Percentiles rank a stretch among this genome's conserved stretches.
These are phyloP conservation scores for Papilio polyxenes DNA, from an alignment of 1,140 invertebrate genomes.

Conservation along the genomic window DNA sequence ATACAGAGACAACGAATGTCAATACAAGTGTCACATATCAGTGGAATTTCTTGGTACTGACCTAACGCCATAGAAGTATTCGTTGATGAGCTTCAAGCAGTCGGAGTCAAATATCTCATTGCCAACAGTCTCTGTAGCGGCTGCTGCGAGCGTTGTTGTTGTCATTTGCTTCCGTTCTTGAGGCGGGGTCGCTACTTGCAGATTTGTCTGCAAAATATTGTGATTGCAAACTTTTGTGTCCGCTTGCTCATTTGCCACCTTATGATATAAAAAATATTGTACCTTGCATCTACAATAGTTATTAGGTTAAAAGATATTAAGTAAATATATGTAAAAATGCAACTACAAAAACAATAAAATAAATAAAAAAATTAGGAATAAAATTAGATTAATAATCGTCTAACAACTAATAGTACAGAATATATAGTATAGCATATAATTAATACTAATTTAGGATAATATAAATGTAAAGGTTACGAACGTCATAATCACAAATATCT, in stretches of 20 bases:
- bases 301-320: too few species aligned
- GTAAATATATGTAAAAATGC: too few species aligned
- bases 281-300: too few species aligned
- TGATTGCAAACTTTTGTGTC: too few species aligned
- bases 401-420: too few species aligned
- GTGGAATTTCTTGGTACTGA: slow-evolving; percentile 42
- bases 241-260: too few species aligned
- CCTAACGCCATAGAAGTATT: slow-evolving; percentile 96
- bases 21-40: neutral
- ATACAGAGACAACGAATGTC: neutral
- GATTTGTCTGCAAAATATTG: slow-evolving; percentile 80
- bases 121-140: slow-evolving; percentile 87
- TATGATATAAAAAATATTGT: too few species aligned
- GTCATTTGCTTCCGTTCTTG: slow-evolving; percentile 89
- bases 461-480: too few species aligned
- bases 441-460: neutral
- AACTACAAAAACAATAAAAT: too few species aligned
- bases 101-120: slow-evolving; percentile 93
- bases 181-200: slow-evolving; percentile 84
- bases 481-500: neutral
- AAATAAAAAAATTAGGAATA: too few species aligned
- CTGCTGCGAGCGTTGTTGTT: slow-evolving; percentile 82
- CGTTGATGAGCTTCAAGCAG: slow-evolving; percentile 96
- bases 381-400: too few species aligned
- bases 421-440: too few species aligned